A percentile compares a stretch with the other conserved stretches of the same genome.
phyloP scores from a whole-genome alignment of 2,797 vertebrate species.

The Chanos chanos region DNA sequence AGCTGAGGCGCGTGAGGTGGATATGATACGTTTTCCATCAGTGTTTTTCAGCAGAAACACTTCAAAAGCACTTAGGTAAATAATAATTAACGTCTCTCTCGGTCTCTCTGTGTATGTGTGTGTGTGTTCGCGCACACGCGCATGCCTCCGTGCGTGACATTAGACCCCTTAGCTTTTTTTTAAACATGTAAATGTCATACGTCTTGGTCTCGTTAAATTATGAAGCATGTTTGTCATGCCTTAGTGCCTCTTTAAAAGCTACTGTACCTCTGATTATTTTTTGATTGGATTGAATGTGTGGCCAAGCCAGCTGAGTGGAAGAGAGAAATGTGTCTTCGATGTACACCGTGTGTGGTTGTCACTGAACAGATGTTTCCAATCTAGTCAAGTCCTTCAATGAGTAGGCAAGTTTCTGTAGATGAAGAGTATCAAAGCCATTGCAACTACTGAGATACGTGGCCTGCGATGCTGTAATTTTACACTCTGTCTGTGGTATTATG shows the following conservation, averaged over 20 bases:
- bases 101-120: conserved; percentile 44
- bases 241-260: conserved; percentile 11
- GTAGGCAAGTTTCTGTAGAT: no score
- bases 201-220: conserved; percentile 25
- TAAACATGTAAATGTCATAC: conserved; percentile 35
- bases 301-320: neutral
- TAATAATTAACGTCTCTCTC: conserved; percentile 56
- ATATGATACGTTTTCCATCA: conserved; percentile 45
- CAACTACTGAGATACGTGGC: no score
- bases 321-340: conserved; percentile 7
- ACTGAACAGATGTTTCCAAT: conserved; percentile 28
- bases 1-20: conserved; percentile 43
- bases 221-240: neutral
- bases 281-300: neutral
- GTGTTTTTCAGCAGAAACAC: conserved; percentile 50
- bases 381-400: no score
- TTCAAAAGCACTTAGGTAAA: conserved; percentile 48
- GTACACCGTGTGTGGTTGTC: conserved; percentile 19
- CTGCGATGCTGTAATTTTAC: conserved; percentile 35
- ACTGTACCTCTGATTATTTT: conserved; percentile 1
- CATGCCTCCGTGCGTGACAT: no score
- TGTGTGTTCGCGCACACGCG: conserved; percentile 44
- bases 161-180: no score
- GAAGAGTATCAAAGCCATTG: no score
- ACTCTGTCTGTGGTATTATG: conserved; percentile 39